Base-by-base conservation (phyloP, 37 sponge, comb jelly and placozoan species). In the Cliona cf. orientalis region DNA sequence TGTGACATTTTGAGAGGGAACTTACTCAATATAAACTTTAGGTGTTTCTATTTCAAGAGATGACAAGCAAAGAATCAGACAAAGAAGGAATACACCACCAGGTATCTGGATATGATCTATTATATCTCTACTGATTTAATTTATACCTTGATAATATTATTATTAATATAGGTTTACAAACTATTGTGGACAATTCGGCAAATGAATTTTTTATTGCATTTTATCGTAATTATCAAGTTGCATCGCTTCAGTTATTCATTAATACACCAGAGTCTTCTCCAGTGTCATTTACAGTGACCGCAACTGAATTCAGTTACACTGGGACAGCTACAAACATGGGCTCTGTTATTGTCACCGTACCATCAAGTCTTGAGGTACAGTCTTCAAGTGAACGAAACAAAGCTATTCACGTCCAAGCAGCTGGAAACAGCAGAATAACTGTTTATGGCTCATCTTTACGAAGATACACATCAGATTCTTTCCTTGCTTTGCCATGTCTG, bases 401-500 rank as follows among this genome's bases (percentile, higher is more conserved):
- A 74, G 84, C 75, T 6, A 64, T 83, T 33, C 56, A 62, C 32
- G 36, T 83, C 22, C 33, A 41, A 42, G 74, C 84, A 22, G 67
- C 31, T 21, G 66, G 66, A 64, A 28, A 64, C 2, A 40, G 42
- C 12, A 62, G 21, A 64, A 79, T 89, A 42, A 43, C 78, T 43
- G 80, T 89, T 9, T 89, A 78, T 69, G 86, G 81, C 1, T 73
- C 68, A 23, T 66, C 69, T 59, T 74, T 80, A 42, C 71, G 4
- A 39, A 17, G 17, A 17, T 41, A 46, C 32, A 65, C 91, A 46
- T 72, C 80, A 36, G 91, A 90, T 75, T 76, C 76, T 46, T 80
- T 65, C 40, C 63, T 90, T 5, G 86, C 81, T 3, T 26, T 85
- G n/a, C 91, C 91, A 9, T 62, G 69, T 45, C 28, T 40, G 31